phyloP scores from a whole-genome alignment of 2,113 vertebrate genomes.

The Cephalopterus ornatus region DNA sequence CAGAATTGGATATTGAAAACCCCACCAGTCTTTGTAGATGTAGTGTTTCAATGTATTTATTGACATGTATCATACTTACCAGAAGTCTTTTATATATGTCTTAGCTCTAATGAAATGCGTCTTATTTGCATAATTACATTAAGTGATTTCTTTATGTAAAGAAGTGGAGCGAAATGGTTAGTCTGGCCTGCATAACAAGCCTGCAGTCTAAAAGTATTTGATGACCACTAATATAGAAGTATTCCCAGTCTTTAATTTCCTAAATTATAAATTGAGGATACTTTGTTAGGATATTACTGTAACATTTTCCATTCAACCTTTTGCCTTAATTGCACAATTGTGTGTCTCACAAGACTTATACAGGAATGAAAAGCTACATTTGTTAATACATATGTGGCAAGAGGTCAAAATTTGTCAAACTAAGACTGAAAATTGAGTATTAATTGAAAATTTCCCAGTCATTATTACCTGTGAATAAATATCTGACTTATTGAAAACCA shows the following conservation, averaged over 20 bases:
- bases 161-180: not conserved
- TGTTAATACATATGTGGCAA: not conserved
- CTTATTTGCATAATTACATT: not conserved
- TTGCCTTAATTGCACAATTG: not conserved
- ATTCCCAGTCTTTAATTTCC: not conserved
- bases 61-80: not conserved
- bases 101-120: not conserved
- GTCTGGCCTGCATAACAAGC: not conserved
- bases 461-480: not conserved
- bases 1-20: not conserved
- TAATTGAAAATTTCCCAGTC: not conserved
- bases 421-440: not conserved
- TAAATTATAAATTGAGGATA: not conserved
- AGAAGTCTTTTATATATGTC: not conserved
- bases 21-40: not conserved
- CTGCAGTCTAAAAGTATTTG: not conserved
- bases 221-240: not conserved
- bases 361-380: not conserved
- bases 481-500: not conserved
- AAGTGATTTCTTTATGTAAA: not conserved
- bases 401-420: not conserved
- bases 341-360: not conserved
- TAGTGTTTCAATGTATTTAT: not conserved
- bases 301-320: not conserved
- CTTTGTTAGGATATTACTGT: not conserved